Conservation (phyloP, 1,140 invertebrate genomes). For the Drosophila bifasciata region DNA sequence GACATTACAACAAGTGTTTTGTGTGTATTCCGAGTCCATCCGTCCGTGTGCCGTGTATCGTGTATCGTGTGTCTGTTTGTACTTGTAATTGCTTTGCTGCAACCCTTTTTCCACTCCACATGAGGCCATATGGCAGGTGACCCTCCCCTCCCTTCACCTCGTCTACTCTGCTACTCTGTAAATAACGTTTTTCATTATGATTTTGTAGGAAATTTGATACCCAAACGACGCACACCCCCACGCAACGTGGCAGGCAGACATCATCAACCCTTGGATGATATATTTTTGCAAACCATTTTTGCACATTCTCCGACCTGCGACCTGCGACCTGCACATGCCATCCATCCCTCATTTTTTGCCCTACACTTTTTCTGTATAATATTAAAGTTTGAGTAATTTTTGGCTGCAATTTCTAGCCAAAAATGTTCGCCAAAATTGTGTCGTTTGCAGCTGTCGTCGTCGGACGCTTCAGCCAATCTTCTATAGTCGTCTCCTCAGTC, state of each 20-base stretch:
- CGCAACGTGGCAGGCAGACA: background rate
- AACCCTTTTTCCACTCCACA: constrained; percentile 27
- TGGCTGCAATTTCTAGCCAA: constrained; percentile 44
- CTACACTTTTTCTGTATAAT: constrained; percentile 14
- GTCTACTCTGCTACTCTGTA: constrained; percentile 16
- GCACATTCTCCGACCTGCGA: constrained; percentile 46
- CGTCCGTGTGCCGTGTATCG: constrained; percentile 2
- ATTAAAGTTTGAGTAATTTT: constrained; percentile 44
- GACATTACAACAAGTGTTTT: constrained; percentile 54
- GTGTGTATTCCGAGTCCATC: background rate
- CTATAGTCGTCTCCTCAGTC: constrained; percentile 13
- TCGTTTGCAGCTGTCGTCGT: constrained; percentile 47
- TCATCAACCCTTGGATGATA: constrained; percentile 34
- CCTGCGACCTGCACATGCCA: constrained; percentile 45
- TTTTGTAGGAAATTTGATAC: constrained; percentile 49
- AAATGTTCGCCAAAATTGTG: constrained; percentile 37
- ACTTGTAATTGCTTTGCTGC: constrained; percentile 46
- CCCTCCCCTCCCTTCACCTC: constrained; percentile 21
- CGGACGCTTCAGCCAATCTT: constrained; percentile 34
- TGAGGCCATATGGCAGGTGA: constrained; percentile 47
- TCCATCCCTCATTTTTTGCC: constrained; percentile 23
- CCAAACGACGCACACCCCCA: constrained; percentile 10
- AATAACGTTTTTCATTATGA: constrained; percentile 46
- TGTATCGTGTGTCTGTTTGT: constrained; percentile 27
- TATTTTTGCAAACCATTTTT: constrained; percentile 27